phyloP scores from a whole-genome alignment of 1,140 invertebrate genomes.

The Macrocentrus cingulum region DNA sequence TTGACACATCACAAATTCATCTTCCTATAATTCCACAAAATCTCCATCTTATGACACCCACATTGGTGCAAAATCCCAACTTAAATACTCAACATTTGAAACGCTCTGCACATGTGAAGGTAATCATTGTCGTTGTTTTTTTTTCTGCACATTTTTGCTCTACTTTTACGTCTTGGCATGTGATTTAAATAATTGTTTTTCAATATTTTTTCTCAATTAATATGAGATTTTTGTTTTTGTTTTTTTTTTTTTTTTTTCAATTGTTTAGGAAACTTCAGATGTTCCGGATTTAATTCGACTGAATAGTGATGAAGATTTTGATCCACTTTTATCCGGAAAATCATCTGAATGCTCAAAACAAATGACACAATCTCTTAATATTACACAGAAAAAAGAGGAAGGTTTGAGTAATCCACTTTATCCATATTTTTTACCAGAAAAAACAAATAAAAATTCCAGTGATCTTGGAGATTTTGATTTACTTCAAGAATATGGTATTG shows the following conservation, averaged over 20 bases:
- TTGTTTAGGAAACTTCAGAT: constrained; percentile 41
- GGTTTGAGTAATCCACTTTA: constrained; percentile 65
- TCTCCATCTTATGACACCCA: constrained; percentile 34
- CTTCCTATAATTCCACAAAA: constrained; percentile 37
- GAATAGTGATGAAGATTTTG: constrained; percentile 64
- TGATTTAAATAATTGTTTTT: constrained; percentile 20
- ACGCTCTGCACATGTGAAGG: constrained; percentile 45
- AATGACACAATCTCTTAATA: constrained; percentile 55
- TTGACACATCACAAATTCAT: constrained; percentile 45
- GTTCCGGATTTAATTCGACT: constrained; percentile 64
- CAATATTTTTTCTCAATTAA: constrained; percentile 1
- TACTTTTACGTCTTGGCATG: constrained; percentile 9
- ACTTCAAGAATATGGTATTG: constrained; percentile 62
- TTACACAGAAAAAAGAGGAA: constrained; percentile 52
- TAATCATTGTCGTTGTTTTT: constrained; percentile 45
- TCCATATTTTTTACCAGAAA: constrained; percentile 61
- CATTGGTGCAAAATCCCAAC: constrained; percentile 30
- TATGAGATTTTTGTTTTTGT: neutral
- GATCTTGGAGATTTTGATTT: constrained; percentile 58
- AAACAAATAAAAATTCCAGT: constrained; percentile 39
- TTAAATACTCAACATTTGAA: constrained; percentile 38
- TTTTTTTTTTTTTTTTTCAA: no score
- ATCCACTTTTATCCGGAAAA: constrained; percentile 61
- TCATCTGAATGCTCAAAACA: constrained; percentile 46
- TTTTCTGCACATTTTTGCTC: constrained; percentile 25